Evolutionary conservation across 2,113 vertebrate genomes (phyloP).

Genomic region (Crotalus viridis): DNA sequence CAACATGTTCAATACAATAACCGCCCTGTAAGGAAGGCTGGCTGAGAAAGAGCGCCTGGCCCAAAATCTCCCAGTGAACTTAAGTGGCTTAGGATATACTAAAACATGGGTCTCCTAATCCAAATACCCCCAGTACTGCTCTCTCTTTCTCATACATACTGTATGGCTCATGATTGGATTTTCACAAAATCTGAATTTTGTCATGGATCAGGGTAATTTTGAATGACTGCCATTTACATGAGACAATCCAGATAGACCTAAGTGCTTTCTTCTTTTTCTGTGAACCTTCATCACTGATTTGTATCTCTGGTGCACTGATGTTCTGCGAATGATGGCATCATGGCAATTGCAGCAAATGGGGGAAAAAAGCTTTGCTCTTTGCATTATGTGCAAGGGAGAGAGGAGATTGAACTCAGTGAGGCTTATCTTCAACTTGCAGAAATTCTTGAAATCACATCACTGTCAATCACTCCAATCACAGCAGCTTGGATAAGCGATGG

Average conservation of each 20-base stretch:
- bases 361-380: neutral
- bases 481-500: neutral
- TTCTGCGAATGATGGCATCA: neutral
- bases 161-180: neutral
- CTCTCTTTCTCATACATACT: neutral
- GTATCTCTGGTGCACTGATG: neutral
- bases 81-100: neutral
- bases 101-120: neutral
- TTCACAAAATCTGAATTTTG: neutral
- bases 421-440: neutral
- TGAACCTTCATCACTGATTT: neutral
- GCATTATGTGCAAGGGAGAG: neutral
- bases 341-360: neutral
- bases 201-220: neutral
- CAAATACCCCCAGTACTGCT: neutral
- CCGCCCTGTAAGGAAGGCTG: neutral
- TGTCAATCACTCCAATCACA: neutral
- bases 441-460: neutral
- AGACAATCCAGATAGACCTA: neutral
- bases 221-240: neutral
- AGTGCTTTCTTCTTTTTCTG: neutral
- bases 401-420: neutral
- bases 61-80: neutral
- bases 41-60: neutral
- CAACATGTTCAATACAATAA: neutral